These are phyloP conservation scores for Isichthys henryi DNA, from an alignment of 2,113 vertebrate species.

Conservation along the genomic window DNA sequence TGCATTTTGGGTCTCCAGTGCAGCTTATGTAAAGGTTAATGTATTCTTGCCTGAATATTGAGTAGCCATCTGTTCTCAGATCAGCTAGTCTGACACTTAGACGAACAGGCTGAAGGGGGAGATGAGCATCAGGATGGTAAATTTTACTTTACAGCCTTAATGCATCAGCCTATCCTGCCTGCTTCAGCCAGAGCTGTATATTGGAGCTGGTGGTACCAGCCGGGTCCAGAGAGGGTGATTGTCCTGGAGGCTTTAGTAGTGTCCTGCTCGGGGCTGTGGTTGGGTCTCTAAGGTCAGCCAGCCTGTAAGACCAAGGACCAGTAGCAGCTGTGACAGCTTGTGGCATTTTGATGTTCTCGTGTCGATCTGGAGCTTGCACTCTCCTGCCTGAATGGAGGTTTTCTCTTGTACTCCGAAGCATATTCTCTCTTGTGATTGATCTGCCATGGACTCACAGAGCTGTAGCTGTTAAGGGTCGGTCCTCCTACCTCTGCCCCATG, in stretches of 20 bases:
- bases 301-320: neutral
- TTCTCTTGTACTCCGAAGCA: neutral
- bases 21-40: neutral
- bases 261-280: neutral
- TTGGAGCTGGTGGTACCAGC: neutral
- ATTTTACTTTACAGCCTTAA: neutral
- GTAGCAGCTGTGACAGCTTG: neutral
- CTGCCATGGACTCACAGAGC: neutral
- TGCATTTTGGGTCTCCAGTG: neutral
- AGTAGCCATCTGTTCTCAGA: neutral
- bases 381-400: neutral
- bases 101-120: neutral
- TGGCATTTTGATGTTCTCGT: neutral
- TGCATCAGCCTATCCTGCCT: neutral
- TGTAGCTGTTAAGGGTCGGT: neutral
- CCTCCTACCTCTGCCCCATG: neutral
- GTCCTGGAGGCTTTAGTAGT: neutral
- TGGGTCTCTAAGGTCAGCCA: neutral
- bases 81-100: neutral
- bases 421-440: neutral
- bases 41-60: neutral
- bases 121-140: neutral
- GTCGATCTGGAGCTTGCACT: neutral
- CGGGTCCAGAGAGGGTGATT: neutral
- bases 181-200: neutral